These are phyloP conservation scores for Ephydatia muelleri DNA, from an alignment of 37 sponge, comb jelly and placozoan genomes.

Conservation along the genomic window DNA sequence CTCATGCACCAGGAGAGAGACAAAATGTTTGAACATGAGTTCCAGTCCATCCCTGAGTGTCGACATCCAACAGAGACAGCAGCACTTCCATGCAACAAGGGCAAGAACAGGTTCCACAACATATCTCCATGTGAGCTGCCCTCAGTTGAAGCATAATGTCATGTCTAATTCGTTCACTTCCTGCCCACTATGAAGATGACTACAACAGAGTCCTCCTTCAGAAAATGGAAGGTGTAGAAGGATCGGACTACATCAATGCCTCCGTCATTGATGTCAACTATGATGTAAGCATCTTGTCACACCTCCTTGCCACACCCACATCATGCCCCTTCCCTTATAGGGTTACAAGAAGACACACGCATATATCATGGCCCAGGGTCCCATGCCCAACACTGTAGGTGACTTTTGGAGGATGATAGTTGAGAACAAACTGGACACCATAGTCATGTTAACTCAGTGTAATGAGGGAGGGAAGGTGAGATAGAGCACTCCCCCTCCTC, in stretches of 20 bases:
- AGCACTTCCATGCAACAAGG: constrained; percentile 23
- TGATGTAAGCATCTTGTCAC: too few relatives aligned
- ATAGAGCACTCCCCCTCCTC: neutral
- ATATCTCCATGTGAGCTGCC: constrained; percentile 65
- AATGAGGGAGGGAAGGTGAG: constrained; percentile 52
- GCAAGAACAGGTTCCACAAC: constrained; percentile 71
- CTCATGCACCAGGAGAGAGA: constrained; percentile 72
- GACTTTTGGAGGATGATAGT: neutral
- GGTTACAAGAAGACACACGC: constrained; percentile 36
- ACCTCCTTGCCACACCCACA: neutral
- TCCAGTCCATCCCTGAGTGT: constrained; percentile 16
- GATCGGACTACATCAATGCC: constrained; percentile 69
- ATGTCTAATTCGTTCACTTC: neutral
- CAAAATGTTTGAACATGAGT: constrained; percentile 70
- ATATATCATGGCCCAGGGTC: constrained; percentile 10
- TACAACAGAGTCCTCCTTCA: constrained; percentile 37
- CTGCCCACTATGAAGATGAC: neutral
- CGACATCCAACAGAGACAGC: constrained; percentile 9
- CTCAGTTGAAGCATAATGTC: neutral
- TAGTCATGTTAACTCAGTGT: neutral
- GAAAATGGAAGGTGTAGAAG: constrained; percentile 27
- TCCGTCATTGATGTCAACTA: constrained; percentile 56
- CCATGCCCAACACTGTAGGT: neutral
- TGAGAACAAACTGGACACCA: neutral
- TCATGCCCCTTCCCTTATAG: constrained; percentile 7